Conservation (phyloP, 2,888 invertebrate species). For the Epinotia bilunana region DNA sequence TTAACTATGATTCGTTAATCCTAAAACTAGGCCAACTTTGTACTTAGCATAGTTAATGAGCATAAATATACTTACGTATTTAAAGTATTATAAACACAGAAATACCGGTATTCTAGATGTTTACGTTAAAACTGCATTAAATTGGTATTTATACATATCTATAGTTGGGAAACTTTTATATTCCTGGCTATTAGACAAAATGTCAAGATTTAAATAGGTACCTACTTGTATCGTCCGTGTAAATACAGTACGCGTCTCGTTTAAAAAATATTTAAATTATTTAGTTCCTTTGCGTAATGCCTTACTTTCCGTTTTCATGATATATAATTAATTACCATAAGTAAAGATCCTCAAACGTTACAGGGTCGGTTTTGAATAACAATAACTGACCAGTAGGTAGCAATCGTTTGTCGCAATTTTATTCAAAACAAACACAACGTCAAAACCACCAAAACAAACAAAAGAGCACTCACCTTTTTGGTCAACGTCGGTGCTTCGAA, state of each 20-base stretch:
- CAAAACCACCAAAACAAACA: constrained; percentile 45
- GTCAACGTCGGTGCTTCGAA: constrained; percentile 76
- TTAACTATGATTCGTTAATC: no score
- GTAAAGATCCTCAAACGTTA: constrained; percentile 2
- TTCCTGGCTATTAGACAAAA: neutral
- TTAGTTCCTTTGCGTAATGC: neutral
- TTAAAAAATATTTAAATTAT: neutral
- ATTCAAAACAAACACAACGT: constrained; percentile 30
- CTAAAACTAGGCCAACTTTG: no score
- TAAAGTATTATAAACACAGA: no score
- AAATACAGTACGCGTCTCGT: neutral
- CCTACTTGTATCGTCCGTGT: neutral
- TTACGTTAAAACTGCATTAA: neutral
- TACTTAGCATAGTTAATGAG: no score
- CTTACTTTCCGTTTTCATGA: constrained; percentile 3
- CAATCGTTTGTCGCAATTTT: constrained; percentile 4
- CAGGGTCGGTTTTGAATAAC: neutral
- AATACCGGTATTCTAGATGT: neutral
- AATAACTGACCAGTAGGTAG: neutral
- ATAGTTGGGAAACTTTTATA: neutral
- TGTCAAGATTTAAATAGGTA: neutral
- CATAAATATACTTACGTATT: no score
- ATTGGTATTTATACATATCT: neutral
- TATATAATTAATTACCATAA: constrained; percentile 3
- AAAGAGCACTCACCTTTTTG: constrained; percentile 76